These are phyloP conservation scores for Corythornis vintsioides DNA, from an alignment of 2,113 vertebrate genomes.

Conservation along the genomic window DNA sequence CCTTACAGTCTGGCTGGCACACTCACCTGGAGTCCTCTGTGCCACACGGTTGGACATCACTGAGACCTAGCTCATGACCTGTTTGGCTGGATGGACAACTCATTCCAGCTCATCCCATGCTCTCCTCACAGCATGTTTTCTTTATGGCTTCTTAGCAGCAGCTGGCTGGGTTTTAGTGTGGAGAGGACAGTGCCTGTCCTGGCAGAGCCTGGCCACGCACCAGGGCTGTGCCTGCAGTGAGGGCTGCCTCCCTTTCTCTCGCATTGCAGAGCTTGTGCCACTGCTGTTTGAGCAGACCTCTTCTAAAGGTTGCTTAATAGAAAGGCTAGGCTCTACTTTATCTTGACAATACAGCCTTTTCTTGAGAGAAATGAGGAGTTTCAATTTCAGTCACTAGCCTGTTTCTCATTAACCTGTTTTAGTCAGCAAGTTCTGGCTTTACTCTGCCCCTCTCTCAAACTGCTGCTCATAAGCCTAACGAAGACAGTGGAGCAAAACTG, in stretches of 20 bases:
- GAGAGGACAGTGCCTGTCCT: accelerated
- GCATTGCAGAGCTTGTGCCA: accelerated
- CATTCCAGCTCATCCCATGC: not conserved
- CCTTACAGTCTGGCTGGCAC: not conserved
- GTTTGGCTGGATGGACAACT: constrained; percentile 20
- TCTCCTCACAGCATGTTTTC: not conserved
- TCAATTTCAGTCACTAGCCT: constrained; percentile 59
- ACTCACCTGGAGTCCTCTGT: not conserved
- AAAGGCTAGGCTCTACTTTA: not conserved
- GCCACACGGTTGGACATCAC: not conserved
- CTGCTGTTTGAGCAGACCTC: not conserved
- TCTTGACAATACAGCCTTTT: constrained; percentile 38
- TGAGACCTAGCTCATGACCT: not conserved
- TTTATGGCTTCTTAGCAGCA: not conserved
- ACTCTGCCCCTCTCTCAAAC: not conserved
- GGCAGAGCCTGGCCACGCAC: accelerated
- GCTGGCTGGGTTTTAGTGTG: not conserved
- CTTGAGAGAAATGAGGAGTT: constrained; percentile 60
- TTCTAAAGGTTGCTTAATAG: constrained; percentile 35
- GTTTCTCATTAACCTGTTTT: constrained; percentile 67
- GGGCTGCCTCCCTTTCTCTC: accelerated
- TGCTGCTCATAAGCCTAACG: not conserved
- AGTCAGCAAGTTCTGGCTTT: constrained; percentile 43
- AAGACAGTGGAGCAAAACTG: not conserved
- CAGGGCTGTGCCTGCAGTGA: not conserved